phyloP scores from a whole-genome alignment of 2,113 vertebrate genomes.

The Onychostruthus taczanowskii region DNA sequence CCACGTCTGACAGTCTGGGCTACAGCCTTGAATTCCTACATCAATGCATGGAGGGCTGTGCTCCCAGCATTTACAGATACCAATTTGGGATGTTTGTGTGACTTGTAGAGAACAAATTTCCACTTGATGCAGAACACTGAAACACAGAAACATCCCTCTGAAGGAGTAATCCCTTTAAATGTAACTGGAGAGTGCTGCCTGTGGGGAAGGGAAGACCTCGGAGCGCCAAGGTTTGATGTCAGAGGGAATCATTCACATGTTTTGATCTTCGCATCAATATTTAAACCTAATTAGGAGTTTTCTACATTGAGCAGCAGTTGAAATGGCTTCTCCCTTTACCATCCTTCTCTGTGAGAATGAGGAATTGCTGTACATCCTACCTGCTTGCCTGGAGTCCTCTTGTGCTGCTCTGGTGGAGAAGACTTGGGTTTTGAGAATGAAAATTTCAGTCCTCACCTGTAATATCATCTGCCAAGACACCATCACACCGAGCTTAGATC shows the following conservation, averaged over 20 bases:
- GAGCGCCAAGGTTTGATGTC: neutral
- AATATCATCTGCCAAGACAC: neutral
- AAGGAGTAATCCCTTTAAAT: neutral
- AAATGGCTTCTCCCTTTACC: neutral
- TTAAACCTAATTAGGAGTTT: neutral
- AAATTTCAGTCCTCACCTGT: neutral
- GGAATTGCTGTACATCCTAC: neutral
- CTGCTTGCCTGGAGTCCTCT: neutral
- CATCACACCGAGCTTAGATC: neutral
- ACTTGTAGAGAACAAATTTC: neutral
- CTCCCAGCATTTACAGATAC: neutral
- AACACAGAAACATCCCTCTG: neutral
- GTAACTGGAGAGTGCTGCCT: neutral
- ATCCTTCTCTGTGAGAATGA: neutral
- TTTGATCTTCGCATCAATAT: neutral
- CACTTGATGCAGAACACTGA: neutral
- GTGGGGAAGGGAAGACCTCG: neutral
- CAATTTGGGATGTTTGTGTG: neutral
- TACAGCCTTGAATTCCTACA: rapidly evolving
- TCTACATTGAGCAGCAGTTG: neutral
- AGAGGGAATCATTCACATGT: neutral
- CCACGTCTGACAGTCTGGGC: neutral
- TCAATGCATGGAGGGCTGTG: neutral
- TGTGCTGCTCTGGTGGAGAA: neutral
- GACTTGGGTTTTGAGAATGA: neutral